phyloP scores from a whole-genome alignment of 1,140 invertebrate genomes.

The Saccostrea glomerata region DNA sequence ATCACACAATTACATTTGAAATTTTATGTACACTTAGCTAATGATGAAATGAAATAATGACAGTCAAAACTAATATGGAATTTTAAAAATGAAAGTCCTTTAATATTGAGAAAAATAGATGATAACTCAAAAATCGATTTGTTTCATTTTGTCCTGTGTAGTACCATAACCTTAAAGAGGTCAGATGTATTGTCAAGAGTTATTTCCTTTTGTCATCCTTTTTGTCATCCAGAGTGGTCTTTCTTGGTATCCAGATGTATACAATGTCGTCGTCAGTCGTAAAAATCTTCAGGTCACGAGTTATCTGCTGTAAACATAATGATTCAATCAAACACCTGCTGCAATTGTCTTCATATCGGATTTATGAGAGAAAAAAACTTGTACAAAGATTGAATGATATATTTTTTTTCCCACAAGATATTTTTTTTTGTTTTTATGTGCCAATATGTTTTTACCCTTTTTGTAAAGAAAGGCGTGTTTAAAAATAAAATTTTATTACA shows the following conservation, averaged over 20 bases:
- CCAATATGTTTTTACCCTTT: no score
- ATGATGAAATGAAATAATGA: neutral
- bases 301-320: constrained; percentile 8
- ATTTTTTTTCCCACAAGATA: no score
- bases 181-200: constrained; percentile 24
- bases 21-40: no score
- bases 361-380: no score
- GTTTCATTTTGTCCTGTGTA: neutral
- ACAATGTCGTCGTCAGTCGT: constrained; percentile 31
- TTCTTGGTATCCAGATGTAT: neutral
- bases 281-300: constrained; percentile 10
- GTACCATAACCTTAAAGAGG: neutral
- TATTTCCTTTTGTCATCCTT: constrained; percentile 25
- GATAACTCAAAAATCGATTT: neutral
- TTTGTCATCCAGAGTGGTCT: constrained; percentile 21
- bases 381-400: no score
- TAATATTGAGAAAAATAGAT: neutral
- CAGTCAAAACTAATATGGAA: neutral
- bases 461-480: no score
- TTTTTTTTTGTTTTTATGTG: no score
- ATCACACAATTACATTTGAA: no score
- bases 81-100: neutral
- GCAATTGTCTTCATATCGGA: neutral
- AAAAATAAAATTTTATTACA: no score
- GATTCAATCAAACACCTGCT: neutral